phyloP scores from a whole-genome alignment of 2,888 invertebrate genomes.

The Choristoneura rosaceana region DNA sequence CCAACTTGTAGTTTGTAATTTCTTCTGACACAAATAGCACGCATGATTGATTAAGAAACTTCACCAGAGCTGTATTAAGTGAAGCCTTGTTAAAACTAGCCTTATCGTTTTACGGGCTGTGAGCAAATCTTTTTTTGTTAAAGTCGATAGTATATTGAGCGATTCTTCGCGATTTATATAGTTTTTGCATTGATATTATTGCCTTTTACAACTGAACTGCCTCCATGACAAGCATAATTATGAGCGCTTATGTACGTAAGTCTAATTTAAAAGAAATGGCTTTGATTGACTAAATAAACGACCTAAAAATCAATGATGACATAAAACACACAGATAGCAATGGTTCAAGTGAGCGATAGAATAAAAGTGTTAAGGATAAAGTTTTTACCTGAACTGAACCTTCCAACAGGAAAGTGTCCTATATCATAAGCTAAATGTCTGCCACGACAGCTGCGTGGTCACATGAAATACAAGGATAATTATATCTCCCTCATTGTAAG shows the following conservation, averaged over 20 bases:
- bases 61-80: background rate
- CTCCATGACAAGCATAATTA: background rate
- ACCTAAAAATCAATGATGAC: too few species aligned
- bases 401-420: too few species aligned
- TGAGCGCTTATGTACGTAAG: too few species aligned
- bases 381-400: too few species aligned
- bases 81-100: background rate
- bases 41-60: conserved; percentile 23
- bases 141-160: background rate
- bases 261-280: background rate
- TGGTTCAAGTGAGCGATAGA: background rate
- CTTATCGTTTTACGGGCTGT: background rate
- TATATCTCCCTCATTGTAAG: conserved; percentile 3
- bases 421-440: background rate
- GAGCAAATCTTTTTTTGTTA: background rate
- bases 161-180: background rate
- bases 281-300: background rate
- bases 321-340: background rate
- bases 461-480: background rate
- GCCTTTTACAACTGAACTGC: background rate
- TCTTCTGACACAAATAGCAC: background rate
- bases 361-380: background rate
- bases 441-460: background rate
- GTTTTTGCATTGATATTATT: too few species aligned
- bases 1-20: conserved; percentile 15